Percentiles rank a stretch among this genome's conserved stretches.
Evolutionary conservation across 2,888 invertebrate genomes (phyloP).

Genomic region (Teleiodes luculella): DNA sequence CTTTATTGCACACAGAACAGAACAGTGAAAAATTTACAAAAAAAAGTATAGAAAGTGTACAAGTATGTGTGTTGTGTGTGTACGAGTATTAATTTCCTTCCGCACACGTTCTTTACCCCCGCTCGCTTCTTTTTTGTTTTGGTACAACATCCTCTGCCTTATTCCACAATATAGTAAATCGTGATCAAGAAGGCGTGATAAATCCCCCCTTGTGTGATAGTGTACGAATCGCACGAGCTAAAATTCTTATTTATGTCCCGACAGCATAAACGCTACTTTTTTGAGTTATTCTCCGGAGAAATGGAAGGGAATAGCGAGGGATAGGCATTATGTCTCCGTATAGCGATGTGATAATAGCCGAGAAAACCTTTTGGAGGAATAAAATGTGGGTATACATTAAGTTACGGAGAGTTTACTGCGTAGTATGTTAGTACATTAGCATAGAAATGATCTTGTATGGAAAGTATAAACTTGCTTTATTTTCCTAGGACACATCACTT

Average conservation of each 20-base stretch:
- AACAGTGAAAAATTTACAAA: no score
- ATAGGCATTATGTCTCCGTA: background rate
- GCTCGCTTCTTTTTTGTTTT: no score
- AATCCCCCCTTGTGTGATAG: slow-evolving; percentile 63
- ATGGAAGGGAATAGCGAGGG: slow-evolving; percentile 2
- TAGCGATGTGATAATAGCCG: slow-evolving; percentile 2
- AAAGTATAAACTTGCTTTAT: no score
- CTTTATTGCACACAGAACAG: no score
- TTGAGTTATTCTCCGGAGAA: slow-evolving; percentile 7
- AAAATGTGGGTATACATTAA: background rate
- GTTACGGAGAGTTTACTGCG: background rate
- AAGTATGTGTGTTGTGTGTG: no score
- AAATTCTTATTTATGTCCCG: slow-evolving; percentile 64
- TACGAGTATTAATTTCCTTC: no score
- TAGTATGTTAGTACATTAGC: no score
- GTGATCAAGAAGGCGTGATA: slow-evolving; percentile 60
- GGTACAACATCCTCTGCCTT: slow-evolving; percentile 26
- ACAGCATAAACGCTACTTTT: slow-evolving; percentile 31
- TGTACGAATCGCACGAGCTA: slow-evolving; percentile 53
- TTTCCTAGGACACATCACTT: no score
- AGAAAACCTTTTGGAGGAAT: background rate
- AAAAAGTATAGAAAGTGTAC: no score
- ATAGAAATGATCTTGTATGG: no score
- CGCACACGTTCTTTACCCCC: no score
- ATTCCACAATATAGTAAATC: slow-evolving; percentile 39